Evolutionary conservation across 2,797 vertebrate species (phyloP), one percentile per base, ranked within the genome.

Genomic region (Streptopelia turtur): DNA sequence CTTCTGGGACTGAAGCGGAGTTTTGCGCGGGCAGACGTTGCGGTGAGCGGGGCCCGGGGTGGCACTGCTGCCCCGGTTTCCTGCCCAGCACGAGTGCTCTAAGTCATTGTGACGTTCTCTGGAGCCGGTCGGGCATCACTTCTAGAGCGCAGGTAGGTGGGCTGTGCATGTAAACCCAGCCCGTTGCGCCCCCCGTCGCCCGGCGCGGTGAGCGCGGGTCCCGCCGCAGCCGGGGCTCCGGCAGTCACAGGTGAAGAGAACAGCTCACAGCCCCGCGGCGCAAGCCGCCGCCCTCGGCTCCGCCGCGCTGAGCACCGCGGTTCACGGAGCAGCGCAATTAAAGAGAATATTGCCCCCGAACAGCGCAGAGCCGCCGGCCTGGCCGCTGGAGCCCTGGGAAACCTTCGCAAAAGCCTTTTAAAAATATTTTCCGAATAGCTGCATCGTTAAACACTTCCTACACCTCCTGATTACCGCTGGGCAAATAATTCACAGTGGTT

Each of bases 191-290:
- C 41, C 41, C 41, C 15, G 41, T 12, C 20, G 2, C 27, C 20
- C 75, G 11, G 49, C 31, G 1, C 10, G 41, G 33, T 2, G 13
- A 37, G 63, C 63, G 10, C 35, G 17, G 52, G 2, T 37, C 53
- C 16, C 11, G 1, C 7, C 1, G 11, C 13, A 2, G 17, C 37
- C 20, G 3, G 0, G 28, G 45, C 1, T 13, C 33, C 8, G 50
- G 39, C 21, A 28, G 30, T 10, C 11, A 31, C 59, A 47, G 56
- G 21, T 27, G 21, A 57, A 50, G 55, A 27, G 50, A 63, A n/a
- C 12, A 37, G 37, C 72, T 28, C n/a, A 2, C 24, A 74, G 35
- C 37, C 49, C 27, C 8, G 20, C 35, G 35, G 14, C 35, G 22
- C 22, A 11, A 17, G 13, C 1, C n/a, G 2, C 35, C 30, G 24